These are phyloP conservation scores for Otis tarda DNA, from an alignment of 2,113 vertebrate species.

Conservation along the genomic window DNA sequence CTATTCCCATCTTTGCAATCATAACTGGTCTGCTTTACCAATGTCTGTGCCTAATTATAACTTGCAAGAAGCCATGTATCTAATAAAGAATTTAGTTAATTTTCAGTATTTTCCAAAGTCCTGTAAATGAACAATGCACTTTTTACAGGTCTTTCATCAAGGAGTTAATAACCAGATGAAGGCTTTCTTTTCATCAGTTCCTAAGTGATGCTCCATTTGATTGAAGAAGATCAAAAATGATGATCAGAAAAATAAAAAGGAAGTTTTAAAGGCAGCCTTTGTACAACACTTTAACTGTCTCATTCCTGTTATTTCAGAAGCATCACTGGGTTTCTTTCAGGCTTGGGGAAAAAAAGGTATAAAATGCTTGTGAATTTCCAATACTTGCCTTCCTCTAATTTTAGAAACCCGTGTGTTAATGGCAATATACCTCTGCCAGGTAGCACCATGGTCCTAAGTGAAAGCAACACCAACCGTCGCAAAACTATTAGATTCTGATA, in stretches of 20 bases:
- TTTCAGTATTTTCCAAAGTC: constrained; percentile 43
- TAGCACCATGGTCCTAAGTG: not conserved
- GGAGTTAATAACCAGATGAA: constrained; percentile 62
- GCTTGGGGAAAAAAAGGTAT: not conserved
- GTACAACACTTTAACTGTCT: constrained; percentile 37
- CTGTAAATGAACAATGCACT: constrained; percentile 44
- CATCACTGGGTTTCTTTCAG: not conserved
- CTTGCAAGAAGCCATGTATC: not conserved
- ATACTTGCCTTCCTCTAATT: not conserved
- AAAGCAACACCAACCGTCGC: not conserved
- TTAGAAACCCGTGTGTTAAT: not conserved
- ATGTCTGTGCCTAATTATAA: not conserved
- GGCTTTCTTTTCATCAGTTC: constrained; percentile 44
- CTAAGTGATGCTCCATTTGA: constrained; percentile 19
- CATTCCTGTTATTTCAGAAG: constrained; percentile 29
- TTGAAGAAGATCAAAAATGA: constrained; percentile 65
- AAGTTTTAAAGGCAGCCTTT: constrained; percentile 35
- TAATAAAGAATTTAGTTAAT: constrained; percentile 31
- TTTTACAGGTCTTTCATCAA: constrained; percentile 50
- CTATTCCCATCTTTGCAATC: not conserved
- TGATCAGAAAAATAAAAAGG: constrained; percentile 49
- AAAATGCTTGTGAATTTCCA: not conserved
- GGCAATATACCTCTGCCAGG: not conserved
- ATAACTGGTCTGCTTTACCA: not conserved
- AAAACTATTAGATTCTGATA: not conserved